Base-by-base conservation (phyloP, 1,140 invertebrate species). In the Drosophila tani region DNA sequence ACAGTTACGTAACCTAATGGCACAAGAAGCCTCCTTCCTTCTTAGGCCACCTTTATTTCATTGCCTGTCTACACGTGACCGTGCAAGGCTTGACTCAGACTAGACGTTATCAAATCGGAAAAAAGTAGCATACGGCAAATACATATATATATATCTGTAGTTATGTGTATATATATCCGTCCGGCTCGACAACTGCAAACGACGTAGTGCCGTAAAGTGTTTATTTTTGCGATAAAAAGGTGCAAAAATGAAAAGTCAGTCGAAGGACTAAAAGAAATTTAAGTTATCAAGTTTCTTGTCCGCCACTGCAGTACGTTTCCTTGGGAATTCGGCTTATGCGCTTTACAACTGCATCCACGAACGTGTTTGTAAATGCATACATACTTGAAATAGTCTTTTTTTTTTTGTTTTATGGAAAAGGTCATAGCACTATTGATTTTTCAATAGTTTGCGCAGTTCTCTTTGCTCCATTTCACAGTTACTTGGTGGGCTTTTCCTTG, bases 381-480 rank as follows among this genome's bases (percentile, higher is more conserved):
- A 51, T 46, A 50, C 53, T 55, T 55, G 53, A 55, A 55, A 40
- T 55, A 55, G 53, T 15, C 5, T 41, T 41, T 41, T 15, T 40
- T 15, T 40, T 40, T 55, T 17, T 45, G 1, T 19, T 55, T 55
- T 35, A 21, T 32, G 19, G 24, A 59, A 80, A 63, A 84, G 81
- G 81, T 74, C 68, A 84, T 64, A 85, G 81, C 81, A 84, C 82
- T 84, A 84, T 84, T 81, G 82, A 84, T 84, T 84, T 84, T 84
- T 29, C 24, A 35, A 74, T 63, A 73, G 56, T 41, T 58, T 46
- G 53, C 53, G 53, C 53, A 40, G 53, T 73, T 51, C 41, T 53
- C 40, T 38, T 56, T 43, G 50, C 40, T 55, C 55, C 40, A 32
- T 53, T 71, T 35, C 45, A 43, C 50, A 29, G 12, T 49, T 69